Base-by-base conservation (phyloP, 2,797 vertebrate genomes). In the Sebastes cheni region DNA sequence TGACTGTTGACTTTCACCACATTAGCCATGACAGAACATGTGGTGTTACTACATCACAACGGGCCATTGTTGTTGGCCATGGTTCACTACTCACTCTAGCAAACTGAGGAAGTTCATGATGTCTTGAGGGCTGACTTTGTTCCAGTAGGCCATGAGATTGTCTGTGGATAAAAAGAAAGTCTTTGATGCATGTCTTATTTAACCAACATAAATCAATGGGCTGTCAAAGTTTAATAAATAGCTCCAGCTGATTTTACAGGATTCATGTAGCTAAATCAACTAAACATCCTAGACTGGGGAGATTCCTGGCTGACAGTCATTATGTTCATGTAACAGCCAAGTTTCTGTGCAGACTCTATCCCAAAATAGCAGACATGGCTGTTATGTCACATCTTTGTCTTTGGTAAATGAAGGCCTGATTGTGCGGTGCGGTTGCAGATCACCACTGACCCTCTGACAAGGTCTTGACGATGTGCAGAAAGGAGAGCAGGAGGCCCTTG, bases 61-160 rank as follows among this genome's bases (percentile, higher is more conserved):
- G 13, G 2, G n/a, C 14, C 14, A 0, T 16, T 39, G 36, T 39
- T 39, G 36, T 7, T 2, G 2, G 8, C 12, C 1, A 42, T 14
- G 36, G 36, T 14, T 39, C 6, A 29, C 7, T 79, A 97, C 98
- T 99, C 91, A 99, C 98, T 99, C 98, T 0, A 99, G 92, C 86
- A 99, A 95, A 80, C 95, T 90, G 29, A 99, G 97, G 90, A 97
- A 97, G 62, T 98, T 98, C 95, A 97, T 97, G 77, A 99, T 93
- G 83, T 99, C 98, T 66, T 97, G 98, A 22, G 97, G 96, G 70
- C 95, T 95, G 59, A 98, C 90, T 94, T 98, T 99, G 93, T 97
- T 98, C 98, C 98, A 99, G 89, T 99, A 99, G 61, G 96, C 93
- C 80, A 95, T 84, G 64, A 99, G 94, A 23, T 96, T 97, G 82